These are phyloP conservation scores for Chaetodon trifascialis DNA, from an alignment of 2,113 vertebrate species.

Conservation along the genomic window DNA sequence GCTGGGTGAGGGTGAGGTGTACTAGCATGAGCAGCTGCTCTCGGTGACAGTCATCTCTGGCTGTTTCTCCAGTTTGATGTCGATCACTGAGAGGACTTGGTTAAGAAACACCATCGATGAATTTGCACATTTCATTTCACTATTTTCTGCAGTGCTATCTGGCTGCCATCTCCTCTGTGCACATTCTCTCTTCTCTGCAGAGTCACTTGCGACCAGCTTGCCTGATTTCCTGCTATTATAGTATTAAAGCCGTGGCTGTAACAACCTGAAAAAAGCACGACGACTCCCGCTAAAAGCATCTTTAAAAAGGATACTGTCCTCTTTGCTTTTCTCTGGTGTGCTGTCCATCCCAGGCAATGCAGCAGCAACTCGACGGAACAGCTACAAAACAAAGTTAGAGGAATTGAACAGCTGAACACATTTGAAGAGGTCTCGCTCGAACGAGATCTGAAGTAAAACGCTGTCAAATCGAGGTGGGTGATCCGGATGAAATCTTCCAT, in stretches of 20 bases:
- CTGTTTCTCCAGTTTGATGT: constrained; percentile 93
- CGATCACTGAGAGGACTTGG: constrained; percentile 85
- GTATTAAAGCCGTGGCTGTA: neutral
- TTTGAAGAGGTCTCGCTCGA: neutral
- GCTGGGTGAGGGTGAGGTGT: constrained; percentile 66
- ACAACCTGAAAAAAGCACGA: neutral
- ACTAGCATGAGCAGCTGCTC: constrained; percentile 92
- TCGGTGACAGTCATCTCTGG: constrained; percentile 91
- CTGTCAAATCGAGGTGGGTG: constrained; percentile 1
- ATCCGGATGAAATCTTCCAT: neutral
- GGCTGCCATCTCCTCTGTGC: neutral
- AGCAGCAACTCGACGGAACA: constrained; percentile 91
- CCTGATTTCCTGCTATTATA: neutral
- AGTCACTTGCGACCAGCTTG: neutral
- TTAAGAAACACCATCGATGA: constrained; percentile 82
- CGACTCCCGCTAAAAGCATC: neutral
- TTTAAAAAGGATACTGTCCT: constrained; percentile 90
- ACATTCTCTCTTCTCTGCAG: neutral
- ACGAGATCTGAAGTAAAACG: neutral
- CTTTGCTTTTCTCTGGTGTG: constrained; percentile 91
- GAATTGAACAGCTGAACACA: neutral
- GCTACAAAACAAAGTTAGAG: constrained; percentile 72
- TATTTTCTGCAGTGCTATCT: constrained; percentile 8
- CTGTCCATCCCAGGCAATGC: constrained; percentile 91
- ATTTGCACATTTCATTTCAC: constrained; percentile 51